phyloP scores from a whole-genome alignment of 2,888 invertebrate species.

The Patella pellucida region DNA sequence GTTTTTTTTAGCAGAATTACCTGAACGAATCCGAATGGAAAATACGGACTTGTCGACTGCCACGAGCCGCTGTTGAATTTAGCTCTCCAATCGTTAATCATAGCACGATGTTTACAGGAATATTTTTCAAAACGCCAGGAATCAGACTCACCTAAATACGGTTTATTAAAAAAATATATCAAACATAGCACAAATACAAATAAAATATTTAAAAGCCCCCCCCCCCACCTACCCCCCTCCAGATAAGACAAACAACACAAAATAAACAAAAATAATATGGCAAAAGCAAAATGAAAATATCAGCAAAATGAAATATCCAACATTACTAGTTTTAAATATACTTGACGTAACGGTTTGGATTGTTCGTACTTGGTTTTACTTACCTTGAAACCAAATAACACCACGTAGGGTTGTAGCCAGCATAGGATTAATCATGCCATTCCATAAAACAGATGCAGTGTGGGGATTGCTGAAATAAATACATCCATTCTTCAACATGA shows the following conservation, averaged over 20 bases:
- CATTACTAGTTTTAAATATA: too few species aligned
- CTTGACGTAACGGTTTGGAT: too few species aligned
- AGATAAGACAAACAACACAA: too few species aligned
- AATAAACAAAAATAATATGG: too few species aligned
- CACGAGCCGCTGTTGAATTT: conserved; percentile 34
- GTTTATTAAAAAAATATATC: too few species aligned
- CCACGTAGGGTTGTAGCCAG: conserved; percentile 54
- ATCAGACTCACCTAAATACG: conserved; percentile 31
- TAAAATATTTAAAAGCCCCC: too few species aligned
- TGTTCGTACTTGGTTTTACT: too few species aligned
- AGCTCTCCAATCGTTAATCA: conserved; percentile 47
- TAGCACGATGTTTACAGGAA: conserved; percentile 40
- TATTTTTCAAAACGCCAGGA: conserved; percentile 27
- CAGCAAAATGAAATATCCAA: too few species aligned
- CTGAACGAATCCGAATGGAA: conserved; percentile 55
- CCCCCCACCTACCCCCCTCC: too few species aligned
- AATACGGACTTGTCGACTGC: conserved; percentile 34
- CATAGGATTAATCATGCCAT: conserved; percentile 62
- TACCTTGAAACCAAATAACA: conserved; percentile 63
- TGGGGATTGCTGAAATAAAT: conserved; percentile 12
- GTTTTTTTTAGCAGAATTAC: conserved; percentile 17
- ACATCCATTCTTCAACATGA: too few species aligned
- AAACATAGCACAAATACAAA: too few species aligned
- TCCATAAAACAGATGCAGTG: conserved; percentile 43
- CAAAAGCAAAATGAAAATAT: too few species aligned